phyloP scores from a whole-genome alignment of 2,113 vertebrate species.

The Candoia aspera region DNA sequence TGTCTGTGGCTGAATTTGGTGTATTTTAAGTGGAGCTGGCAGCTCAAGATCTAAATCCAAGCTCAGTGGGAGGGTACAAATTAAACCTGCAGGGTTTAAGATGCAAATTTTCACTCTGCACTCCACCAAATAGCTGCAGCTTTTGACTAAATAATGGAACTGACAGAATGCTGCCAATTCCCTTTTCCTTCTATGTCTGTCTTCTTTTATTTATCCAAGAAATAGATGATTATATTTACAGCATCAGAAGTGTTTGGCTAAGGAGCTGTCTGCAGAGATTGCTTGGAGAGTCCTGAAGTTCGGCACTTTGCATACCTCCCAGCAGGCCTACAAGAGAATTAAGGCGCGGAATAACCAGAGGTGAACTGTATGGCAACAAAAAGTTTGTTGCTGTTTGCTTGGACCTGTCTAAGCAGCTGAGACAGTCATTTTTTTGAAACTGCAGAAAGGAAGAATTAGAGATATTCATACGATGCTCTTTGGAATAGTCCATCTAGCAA shows the following conservation, averaged over 20 bases:
- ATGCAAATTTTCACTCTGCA: slow-evolving; percentile 35
- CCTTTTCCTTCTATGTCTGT: slow-evolving; percentile 23
- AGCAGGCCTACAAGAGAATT: slow-evolving; percentile 41
- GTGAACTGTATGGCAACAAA: neutral
- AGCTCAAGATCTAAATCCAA: slow-evolving; percentile 8
- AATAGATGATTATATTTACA: slow-evolving; percentile 49
- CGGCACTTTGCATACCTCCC: slow-evolving; percentile 11
- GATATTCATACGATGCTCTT: neutral
- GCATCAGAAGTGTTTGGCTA: slow-evolving; percentile 13
- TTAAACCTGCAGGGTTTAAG: slow-evolving; percentile 33
- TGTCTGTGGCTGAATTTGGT: neutral
- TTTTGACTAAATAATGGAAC: slow-evolving; percentile 43
- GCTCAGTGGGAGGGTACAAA: slow-evolving; percentile 13
- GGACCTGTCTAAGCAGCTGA: neutral
- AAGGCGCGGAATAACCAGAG: slow-evolving; percentile 38
- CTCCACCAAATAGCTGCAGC: slow-evolving; percentile 27
- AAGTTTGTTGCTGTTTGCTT: slow-evolving; percentile 13
- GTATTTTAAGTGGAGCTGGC: neutral
- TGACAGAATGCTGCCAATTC: slow-evolving; percentile 17
- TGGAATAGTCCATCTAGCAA: neutral
- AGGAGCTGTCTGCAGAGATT: slow-evolving; percentile 31
- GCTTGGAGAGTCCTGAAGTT: slow-evolving; percentile 35
- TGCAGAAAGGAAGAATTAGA: neutral
- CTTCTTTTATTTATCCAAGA: slow-evolving; percentile 53
- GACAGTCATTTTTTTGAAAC: neutral